Evolutionary conservation across 2,888 invertebrate species (phyloP).

Genomic region (Kuschelorhynchus macadamiae): DNA sequence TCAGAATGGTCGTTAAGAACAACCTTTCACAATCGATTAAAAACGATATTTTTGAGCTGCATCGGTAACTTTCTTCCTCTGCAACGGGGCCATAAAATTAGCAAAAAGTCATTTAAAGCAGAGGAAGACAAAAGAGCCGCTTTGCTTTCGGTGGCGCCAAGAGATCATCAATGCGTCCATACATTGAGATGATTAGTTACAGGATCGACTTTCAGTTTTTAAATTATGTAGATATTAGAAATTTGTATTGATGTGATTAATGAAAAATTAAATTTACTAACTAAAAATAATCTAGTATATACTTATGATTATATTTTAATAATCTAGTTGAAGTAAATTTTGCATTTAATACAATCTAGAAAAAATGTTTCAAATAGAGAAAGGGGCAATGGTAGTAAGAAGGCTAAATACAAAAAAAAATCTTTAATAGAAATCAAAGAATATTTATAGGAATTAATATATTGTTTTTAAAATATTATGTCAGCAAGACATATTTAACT

Average conservation of each 20-base stretch:
- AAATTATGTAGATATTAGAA: too few species aligned
- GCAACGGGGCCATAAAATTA: constrained; percentile 55
- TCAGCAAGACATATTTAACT: too few species aligned
- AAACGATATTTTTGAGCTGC: constrained; percentile 48
- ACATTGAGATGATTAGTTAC: constrained; percentile 26
- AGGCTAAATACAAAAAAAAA: too few species aligned
- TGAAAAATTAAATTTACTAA: not conserved
- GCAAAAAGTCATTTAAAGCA: constrained; percentile 58
- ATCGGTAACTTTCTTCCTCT: constrained; percentile 34
- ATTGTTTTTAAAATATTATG: too few species aligned
- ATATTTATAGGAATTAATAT: too few species aligned
- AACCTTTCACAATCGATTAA: constrained; percentile 34
- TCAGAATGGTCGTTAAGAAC: constrained; percentile 37
- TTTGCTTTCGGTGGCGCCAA: constrained; percentile 56
- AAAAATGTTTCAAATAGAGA: too few species aligned
- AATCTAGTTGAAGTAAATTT: too few species aligned
- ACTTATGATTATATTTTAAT: not conserved
- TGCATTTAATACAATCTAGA: too few species aligned
- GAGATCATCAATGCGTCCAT: constrained; percentile 26
- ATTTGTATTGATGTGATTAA: constrained; percentile 7
- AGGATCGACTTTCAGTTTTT: constrained; percentile 8
- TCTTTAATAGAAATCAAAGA: too few species aligned
- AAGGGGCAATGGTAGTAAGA: too few species aligned
- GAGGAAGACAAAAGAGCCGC: constrained; percentile 58
- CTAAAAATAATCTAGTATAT: too few species aligned